Evolutionary conservation across 2,888 invertebrate species (phyloP).

Genomic region (Hylaea fasciaria): DNA sequence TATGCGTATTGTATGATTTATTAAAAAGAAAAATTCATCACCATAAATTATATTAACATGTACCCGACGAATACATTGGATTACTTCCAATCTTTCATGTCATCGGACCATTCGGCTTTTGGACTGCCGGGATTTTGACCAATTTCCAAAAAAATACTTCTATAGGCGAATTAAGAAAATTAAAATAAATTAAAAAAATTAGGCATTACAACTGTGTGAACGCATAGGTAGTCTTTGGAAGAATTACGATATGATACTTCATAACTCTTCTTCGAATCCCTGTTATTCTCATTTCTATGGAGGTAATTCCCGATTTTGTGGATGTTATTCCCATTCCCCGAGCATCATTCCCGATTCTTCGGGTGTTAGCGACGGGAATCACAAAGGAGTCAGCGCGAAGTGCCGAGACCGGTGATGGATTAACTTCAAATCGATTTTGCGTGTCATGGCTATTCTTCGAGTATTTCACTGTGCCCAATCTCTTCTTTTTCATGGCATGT

Average conservation of each 20-base stretch:
- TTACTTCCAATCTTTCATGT: too few species aligned
- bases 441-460: slow-evolving; percentile 19
- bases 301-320: not conserved
- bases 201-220: too few species aligned
- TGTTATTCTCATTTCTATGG: slow-evolving; percentile 6
- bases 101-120: too few species aligned
- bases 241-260: too few species aligned
- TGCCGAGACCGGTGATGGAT: slow-evolving; percentile 34
- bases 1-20: too few species aligned
- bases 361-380: slow-evolving; percentile 24
- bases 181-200: too few species aligned
- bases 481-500: slow-evolving; percentile 3
- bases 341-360: slow-evolving; percentile 20
- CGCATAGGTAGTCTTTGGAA: too few species aligned
- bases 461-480: slow-evolving; percentile 15
- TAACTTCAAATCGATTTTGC: slow-evolving; percentile 32
- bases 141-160: too few species aligned
- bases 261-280: not conserved
- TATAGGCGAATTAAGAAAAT: too few species aligned
- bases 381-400: slow-evolving; percentile 28
- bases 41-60: too few species aligned
- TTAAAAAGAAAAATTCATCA: too few species aligned
- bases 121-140: not conserved
- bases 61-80: too few species aligned
- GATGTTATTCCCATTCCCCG: slow-evolving; percentile 2